Conservation (phyloP, 1,140 invertebrate genomes). For the Caenorhabditis remanei region DNA sequence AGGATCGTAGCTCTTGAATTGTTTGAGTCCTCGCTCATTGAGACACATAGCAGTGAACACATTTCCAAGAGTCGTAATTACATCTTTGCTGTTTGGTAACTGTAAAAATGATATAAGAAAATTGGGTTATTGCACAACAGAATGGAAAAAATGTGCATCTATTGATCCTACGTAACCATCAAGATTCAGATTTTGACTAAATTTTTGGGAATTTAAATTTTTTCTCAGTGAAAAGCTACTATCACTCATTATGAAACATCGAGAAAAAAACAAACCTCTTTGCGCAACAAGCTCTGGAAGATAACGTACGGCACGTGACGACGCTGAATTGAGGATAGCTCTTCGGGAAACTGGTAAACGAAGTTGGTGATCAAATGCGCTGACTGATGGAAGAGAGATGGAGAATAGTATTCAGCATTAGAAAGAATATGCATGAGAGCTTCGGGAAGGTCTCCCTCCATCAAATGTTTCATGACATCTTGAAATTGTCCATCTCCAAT, state of each 20-base stretch:
- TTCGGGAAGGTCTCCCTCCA: conserved; percentile 88
- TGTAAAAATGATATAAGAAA: conserved; percentile 82
- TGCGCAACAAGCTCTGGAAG: conserved; percentile 87
- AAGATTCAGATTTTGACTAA: too few species aligned
- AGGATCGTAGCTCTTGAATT: conserved; percentile 82
- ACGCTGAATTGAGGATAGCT: conserved; percentile 87
- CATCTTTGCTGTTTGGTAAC: conserved; percentile 89
- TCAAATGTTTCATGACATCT: conserved; percentile 88
- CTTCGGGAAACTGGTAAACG: conserved; percentile 83
- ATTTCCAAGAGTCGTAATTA: conserved; percentile 82
- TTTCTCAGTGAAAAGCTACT: too few species aligned
- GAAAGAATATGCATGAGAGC: conserved; percentile 91
- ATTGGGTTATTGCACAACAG: background rate
- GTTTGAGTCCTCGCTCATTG: conserved; percentile 83
- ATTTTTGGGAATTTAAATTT: too few species aligned
- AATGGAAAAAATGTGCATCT: background rate
- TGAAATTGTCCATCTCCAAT: conserved; percentile 83
- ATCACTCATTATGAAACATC: background rate
- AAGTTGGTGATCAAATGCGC: conserved; percentile 66
- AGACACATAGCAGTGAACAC: conserved; percentile 92
- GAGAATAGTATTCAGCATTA: conserved; percentile 91
- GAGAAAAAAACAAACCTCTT: conserved; percentile 82
- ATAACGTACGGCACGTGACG: conserved; percentile 90
- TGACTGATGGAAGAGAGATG: conserved; percentile 84
- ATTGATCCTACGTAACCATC: too few species aligned